phyloP scores from a whole-genome alignment of 2,888 invertebrate genomes.

The Cordilura impudica region DNA sequence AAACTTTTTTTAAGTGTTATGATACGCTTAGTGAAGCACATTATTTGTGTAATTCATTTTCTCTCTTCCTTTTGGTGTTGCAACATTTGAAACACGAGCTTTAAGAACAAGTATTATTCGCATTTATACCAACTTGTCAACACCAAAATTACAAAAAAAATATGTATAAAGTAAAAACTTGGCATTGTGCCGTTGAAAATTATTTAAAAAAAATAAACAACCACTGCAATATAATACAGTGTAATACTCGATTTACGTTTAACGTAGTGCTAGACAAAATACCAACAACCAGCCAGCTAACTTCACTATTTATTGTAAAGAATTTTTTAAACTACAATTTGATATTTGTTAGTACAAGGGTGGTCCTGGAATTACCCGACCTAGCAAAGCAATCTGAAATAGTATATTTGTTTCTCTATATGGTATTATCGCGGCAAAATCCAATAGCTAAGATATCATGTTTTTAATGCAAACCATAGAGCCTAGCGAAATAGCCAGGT shows the following conservation, averaged over 20 bases:
- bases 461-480: too few relatives aligned
- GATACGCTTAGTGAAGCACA: constrained; percentile 51
- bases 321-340: constrained; percentile 16
- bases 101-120: constrained; percentile 50
- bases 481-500: too few relatives aligned
- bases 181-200: constrained; percentile 49
- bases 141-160: constrained; percentile 41
- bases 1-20: constrained; percentile 19
- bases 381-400: too few relatives aligned
- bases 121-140: constrained; percentile 54
- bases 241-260: constrained; percentile 13
- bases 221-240: not conserved
- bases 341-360: too few relatives aligned
- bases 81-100: constrained; percentile 21
- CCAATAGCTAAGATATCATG: too few relatives aligned
- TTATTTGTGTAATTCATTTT: constrained; percentile 17
- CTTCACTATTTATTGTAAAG: constrained; percentile 17
- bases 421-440: too few relatives aligned
- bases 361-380: too few relatives aligned
- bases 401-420: too few relatives aligned
- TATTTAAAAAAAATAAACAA: not conserved
- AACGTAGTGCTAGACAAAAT: constrained; percentile 25
- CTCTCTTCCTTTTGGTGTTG: not conserved
- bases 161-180: not conserved
- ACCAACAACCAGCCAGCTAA: constrained; percentile 7